These are phyloP conservation scores for Drosophila nr. fundita DNA, from an alignment of 2,888 invertebrate species.

Conservation along the genomic window DNA sequence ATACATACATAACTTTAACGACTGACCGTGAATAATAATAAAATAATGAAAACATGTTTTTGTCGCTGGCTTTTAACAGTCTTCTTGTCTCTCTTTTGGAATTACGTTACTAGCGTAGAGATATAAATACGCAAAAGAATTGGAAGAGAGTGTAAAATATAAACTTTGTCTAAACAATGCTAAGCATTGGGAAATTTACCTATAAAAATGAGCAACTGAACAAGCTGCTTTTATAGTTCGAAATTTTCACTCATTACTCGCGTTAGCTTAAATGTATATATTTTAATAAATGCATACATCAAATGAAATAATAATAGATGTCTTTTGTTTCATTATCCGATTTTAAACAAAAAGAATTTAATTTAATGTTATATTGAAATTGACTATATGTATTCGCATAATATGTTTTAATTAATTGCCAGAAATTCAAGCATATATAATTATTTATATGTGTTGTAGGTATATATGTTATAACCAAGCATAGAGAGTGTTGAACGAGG, in stretches of 20 bases:
- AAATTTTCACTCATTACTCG: background rate
- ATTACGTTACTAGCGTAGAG: background rate
- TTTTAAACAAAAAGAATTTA: background rate
- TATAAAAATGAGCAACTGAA: background rate
- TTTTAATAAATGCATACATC: background rate
- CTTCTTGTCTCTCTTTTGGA: slow-evolving; percentile 11
- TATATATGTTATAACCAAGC: background rate
- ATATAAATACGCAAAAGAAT: background rate
- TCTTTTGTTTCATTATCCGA: background rate
- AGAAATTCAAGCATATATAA: slow-evolving; percentile 1
- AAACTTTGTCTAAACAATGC: background rate
- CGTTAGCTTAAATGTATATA: background rate
- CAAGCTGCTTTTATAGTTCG: background rate
- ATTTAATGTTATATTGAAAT: background rate
- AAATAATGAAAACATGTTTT: slow-evolving; percentile 29
- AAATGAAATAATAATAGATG: background rate
- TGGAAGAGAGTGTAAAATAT: background rate
- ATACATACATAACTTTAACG: background rate
- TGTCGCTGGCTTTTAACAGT: background rate
- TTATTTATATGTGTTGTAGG: background rate
- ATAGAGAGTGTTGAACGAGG: slow-evolving; percentile 26
- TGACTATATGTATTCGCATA: background rate
- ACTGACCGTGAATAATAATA: slow-evolving; percentile 14
- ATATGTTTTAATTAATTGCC: background rate
- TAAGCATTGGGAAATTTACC: background rate